Base-by-base conservation (phyloP, 1,140 invertebrate species). In the Apis mellifera region DNA sequence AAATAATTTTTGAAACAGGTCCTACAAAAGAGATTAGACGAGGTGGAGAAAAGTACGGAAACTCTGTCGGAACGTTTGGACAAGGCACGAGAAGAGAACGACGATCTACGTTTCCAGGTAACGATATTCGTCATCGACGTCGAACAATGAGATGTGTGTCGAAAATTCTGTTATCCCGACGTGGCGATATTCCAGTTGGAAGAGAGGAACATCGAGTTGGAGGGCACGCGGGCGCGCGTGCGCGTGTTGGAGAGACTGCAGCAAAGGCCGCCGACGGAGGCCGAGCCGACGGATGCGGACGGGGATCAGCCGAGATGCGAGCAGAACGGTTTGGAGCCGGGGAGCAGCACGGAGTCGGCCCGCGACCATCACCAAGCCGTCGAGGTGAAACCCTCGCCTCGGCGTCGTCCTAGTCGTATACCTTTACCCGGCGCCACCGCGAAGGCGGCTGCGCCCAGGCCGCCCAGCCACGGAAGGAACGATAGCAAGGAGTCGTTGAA, bases 91-190 rank as follows among this genome's bases (percentile, higher is more conserved):
- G 97, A 97, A 87, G 96, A 97, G 90, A 97, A 97, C 76, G 97
- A 97, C 81, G 97, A 98, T 91, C 94, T 98, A 84, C 96, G 96
- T 89, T 97, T 97, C 93, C 96, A 97, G 95, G 97, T 97, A 87
- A 77, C 72, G 62, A 75, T 78, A n/a, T n/a, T n/a, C n/a, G n/a
- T n/a, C n/a, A n/a, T n/a, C n/a, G n/a, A n/a, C n/a, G n/a, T n/a
- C n/a, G n/a, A n/a, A n/a, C n/a, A n/a, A n/a, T n/a, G n/a, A n/a
- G n/a, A n/a, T n/a, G n/a, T n/a, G n/a, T n/a, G 26, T 26, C 26
- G 26, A 26, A 32, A 32, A 32, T 32, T 42, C 19, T 72, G 32
- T 26, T 26, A 26, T 26, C 26, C 19, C 12, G 32, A 73, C 62
- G 13, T 26, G 32, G 32, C 26, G 9, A 64, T n/a, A 13, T 81